These are phyloP conservation scores for Darevskia nairensis DNA, from an alignment of 2,797 vertebrate genomes.

Conservation along the genomic window DNA sequence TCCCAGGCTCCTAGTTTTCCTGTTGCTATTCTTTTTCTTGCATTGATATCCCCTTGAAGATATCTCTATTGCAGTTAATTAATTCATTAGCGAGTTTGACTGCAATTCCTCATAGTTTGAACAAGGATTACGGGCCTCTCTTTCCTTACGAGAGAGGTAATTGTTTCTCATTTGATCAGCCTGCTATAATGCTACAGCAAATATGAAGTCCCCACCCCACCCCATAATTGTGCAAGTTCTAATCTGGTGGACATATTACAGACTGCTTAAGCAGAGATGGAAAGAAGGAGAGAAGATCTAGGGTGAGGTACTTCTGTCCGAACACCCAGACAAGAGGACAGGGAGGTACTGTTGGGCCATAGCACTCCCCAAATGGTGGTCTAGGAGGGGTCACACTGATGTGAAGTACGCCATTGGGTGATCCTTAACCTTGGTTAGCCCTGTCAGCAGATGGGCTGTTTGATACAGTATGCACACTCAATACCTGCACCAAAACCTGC, in stretches of 20 bases:
- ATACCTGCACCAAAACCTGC: no score
- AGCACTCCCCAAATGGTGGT: no score
- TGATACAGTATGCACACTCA: no score
- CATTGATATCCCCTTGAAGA: not conserved
- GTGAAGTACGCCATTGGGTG: no score
- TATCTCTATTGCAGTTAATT: not conserved
- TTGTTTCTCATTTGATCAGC: conserved; percentile 6
- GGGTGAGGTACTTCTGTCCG: no score
- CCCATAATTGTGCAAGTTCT: not conserved
- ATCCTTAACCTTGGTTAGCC: no score
- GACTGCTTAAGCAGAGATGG: not conserved
- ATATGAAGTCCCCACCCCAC: not conserved
- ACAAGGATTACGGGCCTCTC: not conserved
- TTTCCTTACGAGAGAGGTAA: not conserved
- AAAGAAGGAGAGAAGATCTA: not conserved
- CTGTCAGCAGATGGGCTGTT: no score
- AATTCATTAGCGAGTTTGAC: not conserved
- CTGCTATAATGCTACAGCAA: not conserved
- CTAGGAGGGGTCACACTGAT: no score
- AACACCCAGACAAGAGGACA: no score
- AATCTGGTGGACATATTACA: not conserved
- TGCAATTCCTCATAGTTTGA: not conserved
- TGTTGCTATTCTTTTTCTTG: not conserved
- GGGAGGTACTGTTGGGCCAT: no score
- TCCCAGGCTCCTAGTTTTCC: not conserved